Base-by-base conservation (phyloP, 2,113 vertebrate genomes). In the Suncus etruscus region DNA sequence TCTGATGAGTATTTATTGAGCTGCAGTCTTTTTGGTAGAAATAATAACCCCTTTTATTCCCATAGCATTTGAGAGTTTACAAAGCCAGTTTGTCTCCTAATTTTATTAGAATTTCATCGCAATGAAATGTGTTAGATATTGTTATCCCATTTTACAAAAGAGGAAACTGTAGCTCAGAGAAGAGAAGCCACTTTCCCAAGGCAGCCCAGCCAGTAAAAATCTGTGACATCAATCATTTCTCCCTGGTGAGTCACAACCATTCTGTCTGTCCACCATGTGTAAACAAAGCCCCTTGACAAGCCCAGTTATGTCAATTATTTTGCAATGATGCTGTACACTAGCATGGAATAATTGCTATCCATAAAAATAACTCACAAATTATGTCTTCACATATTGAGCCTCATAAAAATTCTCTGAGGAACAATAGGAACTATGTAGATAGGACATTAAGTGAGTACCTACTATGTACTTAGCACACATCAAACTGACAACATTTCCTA, bases 1-100 rank as follows among this genome's bases (percentile, higher is more conserved):
- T 61, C n/a, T 15, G 10, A 54, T 11, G 76, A 81, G 48, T 90
- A 90, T 87, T 92, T 69, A 87, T n/a, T 74, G 78, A 87, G n/a
- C 27, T 79, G 5, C 27, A 48, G 50, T 22, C 31, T 90, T 76
- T 84, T 27, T 29, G 31, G 68, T 70, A 48, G 6, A n/a, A 50
- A 78, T 9, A 74, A 78, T 84, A 83, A 65, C 50, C 22, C 18
- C 15, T 74, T 78, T 84, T 27, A 65, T 78, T 88, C 81, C 25
- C 50, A 50, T 9, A 70, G 20, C 47, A 83, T 10, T 32, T 61
- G 22, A 45, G n/a, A 86, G 6, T 50, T 92, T 86, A 75, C 15
- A 66, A 77, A 91, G 66, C 11, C 45, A 86, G 27, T 73, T 69
- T 50, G 66, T 39, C 76, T 20, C 32, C 11, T 72, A 69, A 74